phyloP scores from a whole-genome alignment of 2,797 vertebrate genomes.

The Garrulus glandarius region DNA sequence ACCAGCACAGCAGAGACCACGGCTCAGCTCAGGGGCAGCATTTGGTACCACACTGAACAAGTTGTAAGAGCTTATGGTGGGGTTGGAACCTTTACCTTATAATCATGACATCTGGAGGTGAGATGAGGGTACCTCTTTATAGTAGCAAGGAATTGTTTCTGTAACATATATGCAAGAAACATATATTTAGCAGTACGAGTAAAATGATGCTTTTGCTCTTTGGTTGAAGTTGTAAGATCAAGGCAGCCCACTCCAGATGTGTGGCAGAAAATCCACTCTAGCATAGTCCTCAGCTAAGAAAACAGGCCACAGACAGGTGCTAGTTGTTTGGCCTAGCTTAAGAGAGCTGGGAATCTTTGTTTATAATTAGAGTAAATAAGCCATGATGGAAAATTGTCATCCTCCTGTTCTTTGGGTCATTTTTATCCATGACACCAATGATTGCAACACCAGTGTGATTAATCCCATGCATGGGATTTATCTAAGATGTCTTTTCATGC shows the following conservation, averaged over 20 bases:
- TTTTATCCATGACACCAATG: slow-evolving; percentile 9
- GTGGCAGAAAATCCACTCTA: background rate
- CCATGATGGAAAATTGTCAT: background rate
- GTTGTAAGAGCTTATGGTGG: background rate
- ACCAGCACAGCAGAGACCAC: background rate
- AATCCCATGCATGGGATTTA: background rate
- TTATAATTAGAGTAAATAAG: background rate
- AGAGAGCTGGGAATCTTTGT: background rate
- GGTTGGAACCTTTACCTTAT: background rate
- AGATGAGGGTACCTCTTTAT: background rate
- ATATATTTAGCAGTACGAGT: background rate
- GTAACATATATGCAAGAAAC: background rate
- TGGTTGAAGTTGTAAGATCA: background rate
- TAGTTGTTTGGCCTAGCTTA: background rate
- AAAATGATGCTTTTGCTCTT: background rate
- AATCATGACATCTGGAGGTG: background rate
- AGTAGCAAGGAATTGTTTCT: background rate
- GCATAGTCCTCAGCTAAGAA: background rate
- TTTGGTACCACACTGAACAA: background rate
- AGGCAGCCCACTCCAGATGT: background rate
- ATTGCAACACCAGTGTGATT: slow-evolving; percentile 15
- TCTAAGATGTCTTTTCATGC: background rate
- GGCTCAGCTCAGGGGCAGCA: background rate
- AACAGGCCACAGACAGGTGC: background rate
- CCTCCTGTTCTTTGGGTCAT: background rate